Base-by-base conservation (phyloP, 2,888 invertebrate genomes). In the Drosophila paranaensis region DNA sequence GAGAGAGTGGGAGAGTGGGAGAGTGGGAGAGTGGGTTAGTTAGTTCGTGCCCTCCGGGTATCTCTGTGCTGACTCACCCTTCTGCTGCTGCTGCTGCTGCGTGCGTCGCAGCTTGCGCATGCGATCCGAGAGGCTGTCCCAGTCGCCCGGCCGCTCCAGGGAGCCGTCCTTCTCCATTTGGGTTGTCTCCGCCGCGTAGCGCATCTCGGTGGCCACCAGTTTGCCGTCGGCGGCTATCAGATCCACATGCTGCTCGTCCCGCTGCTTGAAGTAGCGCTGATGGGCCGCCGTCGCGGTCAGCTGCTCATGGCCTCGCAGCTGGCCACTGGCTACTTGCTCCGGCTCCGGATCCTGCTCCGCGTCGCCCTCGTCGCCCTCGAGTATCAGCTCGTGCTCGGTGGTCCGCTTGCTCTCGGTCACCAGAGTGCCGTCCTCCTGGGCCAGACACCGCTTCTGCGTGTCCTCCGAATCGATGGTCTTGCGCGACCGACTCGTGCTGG, bases 381-480 rank as follows among this genome's bases (percentile, higher is more conserved):
- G 95, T 64, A 96, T 94, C 91, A 96, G 95, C 93, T 97, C 97
- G 94, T 97, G 97, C 91, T 97, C 96, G 76, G 96, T 96, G 64
- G 96, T 97, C 88, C 95, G 95, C 88, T 95, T 95, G 75, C 95
- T 96, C 94, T 98, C 97, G 10, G 97, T 97, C 80, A 97, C 95
- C 88, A 98, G 95, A 76, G 96, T 95, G 39, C 98, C 98, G 94
- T 97, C 97, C 40, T 96, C 95, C 80, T 95, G 95, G 54, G 96
- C 94, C 53, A 96, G 95, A 90, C 96, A 96, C 73, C 96, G 94
- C 92, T 97, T 96, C 82, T 95, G 94, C 74, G 95, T 96, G 90
- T 97, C 97, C 94, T 97, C 97, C 74, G 97, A 97, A 92, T 97
- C 97, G 91, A 96, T 95, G 58, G 96, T 96, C 92, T 97, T 97